Percentiles rank a stretch among this genome's conserved stretches.
phyloP scores from a whole-genome alignment of 37 sponge, comb jelly and placozoan genomes.

The Aphrocallistes beatrix region DNA sequence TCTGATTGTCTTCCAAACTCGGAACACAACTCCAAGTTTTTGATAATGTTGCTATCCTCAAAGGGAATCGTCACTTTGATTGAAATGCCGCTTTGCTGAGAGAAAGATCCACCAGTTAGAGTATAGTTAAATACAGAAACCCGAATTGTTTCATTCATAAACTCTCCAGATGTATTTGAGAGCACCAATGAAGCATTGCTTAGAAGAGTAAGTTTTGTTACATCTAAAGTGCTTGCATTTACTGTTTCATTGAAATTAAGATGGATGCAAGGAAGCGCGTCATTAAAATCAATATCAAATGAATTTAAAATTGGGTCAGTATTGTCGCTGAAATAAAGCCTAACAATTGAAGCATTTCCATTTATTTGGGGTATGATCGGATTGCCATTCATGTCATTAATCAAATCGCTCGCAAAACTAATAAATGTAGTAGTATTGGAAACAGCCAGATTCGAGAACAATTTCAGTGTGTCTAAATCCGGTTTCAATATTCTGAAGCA shows the following conservation, averaged over 20 bases:
- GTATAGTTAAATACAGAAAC: slow-evolving; percentile 19
- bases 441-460: slow-evolving; percentile 34
- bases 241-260: slow-evolving; percentile 68
- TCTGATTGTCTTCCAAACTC: slow-evolving; percentile 28
- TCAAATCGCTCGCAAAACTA: slow-evolving; percentile 27
- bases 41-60: slow-evolving; percentile 59
- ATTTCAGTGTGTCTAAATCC: slow-evolving; percentile 54
- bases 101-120: slow-evolving; percentile 44
- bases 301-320: slow-evolving; percentile 53
- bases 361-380: slow-evolving; percentile 50
- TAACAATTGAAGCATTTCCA: slow-evolving; percentile 33
- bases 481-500: slow-evolving; percentile 36
- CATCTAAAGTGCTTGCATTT: slow-evolving; percentile 39
- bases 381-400: slow-evolving; percentile 73
- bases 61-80: slow-evolving; percentile 34
- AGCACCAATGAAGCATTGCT: slow-evolving; percentile 20
- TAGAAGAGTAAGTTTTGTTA: slow-evolving; percentile 39
- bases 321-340: slow-evolving; percentile 52
- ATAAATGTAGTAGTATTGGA: slow-evolving; percentile 52
- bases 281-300: slow-evolving; percentile 78
- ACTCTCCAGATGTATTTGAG: background rate
- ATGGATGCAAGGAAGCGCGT: slow-evolving; percentile 36
- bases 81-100: slow-evolving; percentile 29
- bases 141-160: background rate
- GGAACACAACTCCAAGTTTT: slow-evolving; percentile 60